Evolutionary conservation across 2,113 vertebrate species (phyloP).

Genomic region (Gnathonemus echidnorhynchus): DNA sequence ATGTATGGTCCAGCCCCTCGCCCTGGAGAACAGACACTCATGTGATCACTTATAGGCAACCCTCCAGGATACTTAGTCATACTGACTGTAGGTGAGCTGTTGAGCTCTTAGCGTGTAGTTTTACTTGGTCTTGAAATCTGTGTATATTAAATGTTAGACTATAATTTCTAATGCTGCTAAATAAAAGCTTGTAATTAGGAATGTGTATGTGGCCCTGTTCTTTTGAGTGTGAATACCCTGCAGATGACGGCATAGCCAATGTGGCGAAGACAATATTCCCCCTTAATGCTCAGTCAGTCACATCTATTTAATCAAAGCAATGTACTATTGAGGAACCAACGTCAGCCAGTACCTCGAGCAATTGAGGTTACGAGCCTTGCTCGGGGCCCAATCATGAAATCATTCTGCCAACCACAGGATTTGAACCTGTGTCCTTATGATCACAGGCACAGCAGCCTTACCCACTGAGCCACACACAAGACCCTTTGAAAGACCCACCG

Average conservation of each 20-base stretch:
- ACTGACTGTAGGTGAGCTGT: background rate
- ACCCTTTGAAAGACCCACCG: too few species aligned
- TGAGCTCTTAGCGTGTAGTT: background rate
- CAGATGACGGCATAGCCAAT: too few species aligned
- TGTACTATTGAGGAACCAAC: background rate
- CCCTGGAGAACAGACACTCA: background rate
- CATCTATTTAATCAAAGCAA: background rate
- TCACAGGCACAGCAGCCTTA: background rate
- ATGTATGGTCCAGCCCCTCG: background rate
- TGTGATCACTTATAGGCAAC: background rate
- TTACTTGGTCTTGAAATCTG: background rate
- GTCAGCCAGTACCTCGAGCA: background rate
- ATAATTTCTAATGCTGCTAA: conserved; percentile 20
- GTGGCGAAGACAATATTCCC: background rate
- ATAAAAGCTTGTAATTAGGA: conserved; percentile 20
- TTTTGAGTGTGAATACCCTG: background rate
- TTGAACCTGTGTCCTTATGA: background rate
- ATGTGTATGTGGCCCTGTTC: background rate
- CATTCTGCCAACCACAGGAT: background rate
- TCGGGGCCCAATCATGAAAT: background rate
- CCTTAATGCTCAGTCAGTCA: background rate
- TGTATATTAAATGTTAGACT: background rate
- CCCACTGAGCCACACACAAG: background rate
- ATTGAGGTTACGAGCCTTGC: background rate
- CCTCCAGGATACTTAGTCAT: background rate